Percentiles rank a stretch among this genome's conserved stretches.
Conservation (phyloP, 1,140 invertebrate genomes). For the Lysiphlebus fabarum region DNA sequence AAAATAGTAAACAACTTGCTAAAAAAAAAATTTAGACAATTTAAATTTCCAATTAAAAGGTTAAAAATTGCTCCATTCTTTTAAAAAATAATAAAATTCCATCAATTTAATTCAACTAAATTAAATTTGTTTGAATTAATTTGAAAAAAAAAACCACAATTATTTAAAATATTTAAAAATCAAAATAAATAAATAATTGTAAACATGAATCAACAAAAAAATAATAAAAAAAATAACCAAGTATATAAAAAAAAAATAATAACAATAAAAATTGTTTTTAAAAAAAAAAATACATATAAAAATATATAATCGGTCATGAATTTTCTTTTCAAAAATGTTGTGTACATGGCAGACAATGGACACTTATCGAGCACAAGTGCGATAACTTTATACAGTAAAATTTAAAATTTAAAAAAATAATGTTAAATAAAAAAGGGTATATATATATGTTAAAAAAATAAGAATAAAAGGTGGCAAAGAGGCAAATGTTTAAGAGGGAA, state of each 20-base stretch:
- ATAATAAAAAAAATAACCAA: too few species aligned
- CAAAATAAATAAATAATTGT: too few species aligned
- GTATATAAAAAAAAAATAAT: neutral
- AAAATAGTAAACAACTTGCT: too few species aligned
- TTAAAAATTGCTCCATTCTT: too few species aligned
- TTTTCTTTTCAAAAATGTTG: neutral
- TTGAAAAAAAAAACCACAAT: too few species aligned
- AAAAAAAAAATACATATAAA: neutral
- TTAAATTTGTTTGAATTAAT: too few species aligned
- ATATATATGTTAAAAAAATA: constrained; percentile 1
- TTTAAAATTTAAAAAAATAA: neutral
- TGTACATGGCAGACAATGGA: constrained; percentile 39
- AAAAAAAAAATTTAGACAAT: too few species aligned
- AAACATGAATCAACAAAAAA: too few species aligned
- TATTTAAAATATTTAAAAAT: too few species aligned
- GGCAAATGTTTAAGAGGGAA: constrained; percentile 16
- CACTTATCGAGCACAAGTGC: constrained; percentile 39
- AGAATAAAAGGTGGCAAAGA: constrained; percentile 1
- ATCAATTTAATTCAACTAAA: too few species aligned
- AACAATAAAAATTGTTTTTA: neutral
- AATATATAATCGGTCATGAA: constrained; percentile 18
- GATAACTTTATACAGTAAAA: constrained; percentile 40
- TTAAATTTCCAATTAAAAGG: too few species aligned
- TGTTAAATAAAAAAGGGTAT: neutral
- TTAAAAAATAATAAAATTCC: too few species aligned